Evolutionary conservation across 2,113 vertebrate genomes (phyloP).

Genomic region (Tragulus kanchil): DNA sequence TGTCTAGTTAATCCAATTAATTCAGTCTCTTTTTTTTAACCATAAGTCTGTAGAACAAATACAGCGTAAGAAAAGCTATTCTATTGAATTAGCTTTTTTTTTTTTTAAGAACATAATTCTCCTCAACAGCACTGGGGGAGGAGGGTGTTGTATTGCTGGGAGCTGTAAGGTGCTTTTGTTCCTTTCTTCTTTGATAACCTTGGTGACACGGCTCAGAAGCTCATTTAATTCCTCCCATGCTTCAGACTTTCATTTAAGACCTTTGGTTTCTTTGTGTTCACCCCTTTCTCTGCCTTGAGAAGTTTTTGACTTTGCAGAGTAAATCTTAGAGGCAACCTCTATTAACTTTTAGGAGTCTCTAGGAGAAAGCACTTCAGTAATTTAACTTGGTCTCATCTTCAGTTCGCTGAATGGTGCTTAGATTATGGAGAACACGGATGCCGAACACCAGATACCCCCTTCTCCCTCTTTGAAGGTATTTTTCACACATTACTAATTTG

Average conservation of each 20-base stretch:
- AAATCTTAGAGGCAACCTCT: neutral
- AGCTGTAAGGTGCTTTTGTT: neutral
- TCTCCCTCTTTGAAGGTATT: slow-evolving; percentile 99
- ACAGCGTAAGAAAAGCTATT: slow-evolving; percentile 39
- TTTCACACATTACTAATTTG: slow-evolving; percentile 1
- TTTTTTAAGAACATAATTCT: neutral
- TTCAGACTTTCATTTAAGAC: neutral
- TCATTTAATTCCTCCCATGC: neutral
- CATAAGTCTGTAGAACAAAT: neutral
- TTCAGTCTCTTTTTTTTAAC: neutral
- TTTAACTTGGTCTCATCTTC: slow-evolving; percentile 36
- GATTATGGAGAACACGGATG: slow-evolving; percentile 97
- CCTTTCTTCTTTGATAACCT: neutral
- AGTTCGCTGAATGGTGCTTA: slow-evolving; percentile 99
- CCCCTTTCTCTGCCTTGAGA: neutral
- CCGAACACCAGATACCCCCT: slow-evolving; percentile 96
- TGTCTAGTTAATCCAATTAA: neutral
- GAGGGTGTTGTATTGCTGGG: neutral
- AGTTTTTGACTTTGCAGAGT: slow-evolving; percentile 20
- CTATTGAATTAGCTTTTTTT: neutral
- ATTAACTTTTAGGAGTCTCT: neutral
- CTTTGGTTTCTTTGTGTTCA: neutral
- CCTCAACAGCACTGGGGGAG: neutral
- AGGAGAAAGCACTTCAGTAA: neutral
- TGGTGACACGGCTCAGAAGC: neutral